Base-by-base conservation (phyloP, 2,888 invertebrate genomes). In the Malachius bipustulatus region DNA sequence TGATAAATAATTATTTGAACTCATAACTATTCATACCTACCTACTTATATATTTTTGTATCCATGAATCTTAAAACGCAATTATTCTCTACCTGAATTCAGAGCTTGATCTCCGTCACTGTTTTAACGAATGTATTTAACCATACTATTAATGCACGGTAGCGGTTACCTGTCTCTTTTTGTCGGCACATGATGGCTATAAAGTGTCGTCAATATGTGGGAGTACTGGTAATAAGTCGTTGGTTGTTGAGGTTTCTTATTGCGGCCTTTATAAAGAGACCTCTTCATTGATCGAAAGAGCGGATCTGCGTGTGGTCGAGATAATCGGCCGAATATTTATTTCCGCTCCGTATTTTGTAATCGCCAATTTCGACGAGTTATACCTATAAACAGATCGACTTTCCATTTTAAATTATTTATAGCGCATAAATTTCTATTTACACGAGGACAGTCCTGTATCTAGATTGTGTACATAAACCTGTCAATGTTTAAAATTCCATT, bases 391-490 rank as follows among this genome's bases (percentile, higher is more conserved):
- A 51, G 49, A 48, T 47, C 47, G 48, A 52, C 50, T 51, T 51
- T 47, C 49, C 41, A 47, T 49, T 50, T 48, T 50, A 55, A 57
- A 55, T 57, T 56, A 57, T 57, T 57, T 56, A 55, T 55, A 57
- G 55, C 49, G 51, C 56, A 57, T 57, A 56, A 57, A 56, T 57
- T 54, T 51, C 51, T 51, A 52, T 56, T 54, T 51, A 52, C 51
- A 54, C 50, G 50, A 47, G 44, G 48, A 48, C 47, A 46, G 50
- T 52, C 51, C 54, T 49, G 49, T 52, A 51, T 56, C 49, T 51
- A 52, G 56, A 56, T 56, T 55, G 55, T 55, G 54, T 55, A 54
- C 56, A 56, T 57, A 57, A 57, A 57, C 47, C 56, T 56, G 57
- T 56, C 56, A 54, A 52, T 55, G 49, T 49, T 55, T 56, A 56